These are phyloP conservation scores for Pyrrhura leucotis DNA, from an alignment of 2,797 vertebrate genomes.

Conservation along the genomic window DNA sequence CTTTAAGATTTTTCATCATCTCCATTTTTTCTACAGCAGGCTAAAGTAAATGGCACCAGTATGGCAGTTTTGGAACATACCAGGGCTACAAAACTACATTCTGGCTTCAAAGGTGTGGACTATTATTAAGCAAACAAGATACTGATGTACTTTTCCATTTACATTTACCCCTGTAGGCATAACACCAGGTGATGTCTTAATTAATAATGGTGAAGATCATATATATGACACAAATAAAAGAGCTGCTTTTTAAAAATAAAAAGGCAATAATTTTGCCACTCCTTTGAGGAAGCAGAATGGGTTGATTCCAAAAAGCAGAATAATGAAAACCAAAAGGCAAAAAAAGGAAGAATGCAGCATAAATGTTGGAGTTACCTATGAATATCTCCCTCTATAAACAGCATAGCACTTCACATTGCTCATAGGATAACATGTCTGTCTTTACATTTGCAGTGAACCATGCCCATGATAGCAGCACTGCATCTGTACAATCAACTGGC, in stretches of 20 bases:
- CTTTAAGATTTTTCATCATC: background rate
- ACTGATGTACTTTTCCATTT: slow-evolving; percentile 26
- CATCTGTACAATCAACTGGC: background rate
- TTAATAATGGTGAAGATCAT: background rate
- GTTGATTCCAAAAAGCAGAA: background rate
- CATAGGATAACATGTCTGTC: background rate
- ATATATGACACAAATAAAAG: background rate
- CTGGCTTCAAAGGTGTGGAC: background rate
- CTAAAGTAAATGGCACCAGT: background rate
- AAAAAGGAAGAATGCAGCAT: background rate
- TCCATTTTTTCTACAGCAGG: background rate
- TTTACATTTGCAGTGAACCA: background rate
- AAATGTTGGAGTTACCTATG: background rate
- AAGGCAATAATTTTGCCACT: background rate
- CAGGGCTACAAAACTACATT: background rate
- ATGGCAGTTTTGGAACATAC: background rate
- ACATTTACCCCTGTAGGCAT: slow-evolving; percentile 21
- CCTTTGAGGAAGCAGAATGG: background rate
- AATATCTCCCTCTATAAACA: background rate
- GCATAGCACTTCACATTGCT: background rate
- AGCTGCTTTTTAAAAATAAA: slow-evolving; percentile 1
- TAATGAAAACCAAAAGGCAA: background rate
- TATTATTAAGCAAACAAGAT: slow-evolving; percentile 49
- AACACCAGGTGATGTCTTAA: slow-evolving; percentile 44
- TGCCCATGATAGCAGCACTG: background rate